Base-by-base conservation (phyloP, 2,888 invertebrate genomes). In the Trimorus sp. region DNA sequence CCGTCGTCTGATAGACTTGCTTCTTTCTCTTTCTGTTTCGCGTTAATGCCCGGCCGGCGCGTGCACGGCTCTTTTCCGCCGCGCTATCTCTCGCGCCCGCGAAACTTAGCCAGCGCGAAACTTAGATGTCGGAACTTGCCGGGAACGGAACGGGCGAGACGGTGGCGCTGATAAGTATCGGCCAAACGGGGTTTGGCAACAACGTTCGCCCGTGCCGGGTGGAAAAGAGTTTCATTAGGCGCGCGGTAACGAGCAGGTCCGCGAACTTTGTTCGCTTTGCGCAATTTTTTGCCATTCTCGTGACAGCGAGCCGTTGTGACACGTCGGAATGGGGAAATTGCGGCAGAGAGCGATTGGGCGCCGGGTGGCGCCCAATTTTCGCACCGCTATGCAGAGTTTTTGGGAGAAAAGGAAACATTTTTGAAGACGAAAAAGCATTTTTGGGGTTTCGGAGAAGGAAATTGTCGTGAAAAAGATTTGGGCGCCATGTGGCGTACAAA, bases 211-310 rank as follows among this genome's bases (percentile, higher is more conserved):
- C 84, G 83, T 82, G 83, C 84, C 84, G 76, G 63, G 90, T 87
- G 88, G 89, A 89, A 90, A 90, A 90, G 89, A 90, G 90, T 90
- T 90, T 90, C 89, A 89, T 90, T 90, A 89, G 88, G 90, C 87
- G 84, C 85, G 84, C 26, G 85, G 88, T 88, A 87, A 89, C 88
- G 88, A 89, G 87, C 83, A 84, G 83, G 78, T 79, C 71, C 80
- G 82, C 79, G 75, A 84, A 82, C 77, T 83, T 79, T 73, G 65
- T 71, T 71, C 15, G 65, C 58, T 63, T 51, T 66, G 26, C 40
- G 66, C 15, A 70, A 83, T 80, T 84, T 84, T 87, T 85, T 84
- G 74, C 85, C 86, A 88, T 88, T 86, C 84, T 84, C 83, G 58
- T 53, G 76, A 48, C 68, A 69, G 37, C 54, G 54, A 48, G 66